Evolutionary conservation across 2,888 invertebrate species (phyloP).

Genomic region (Macrosoma leucophasiata): DNA sequence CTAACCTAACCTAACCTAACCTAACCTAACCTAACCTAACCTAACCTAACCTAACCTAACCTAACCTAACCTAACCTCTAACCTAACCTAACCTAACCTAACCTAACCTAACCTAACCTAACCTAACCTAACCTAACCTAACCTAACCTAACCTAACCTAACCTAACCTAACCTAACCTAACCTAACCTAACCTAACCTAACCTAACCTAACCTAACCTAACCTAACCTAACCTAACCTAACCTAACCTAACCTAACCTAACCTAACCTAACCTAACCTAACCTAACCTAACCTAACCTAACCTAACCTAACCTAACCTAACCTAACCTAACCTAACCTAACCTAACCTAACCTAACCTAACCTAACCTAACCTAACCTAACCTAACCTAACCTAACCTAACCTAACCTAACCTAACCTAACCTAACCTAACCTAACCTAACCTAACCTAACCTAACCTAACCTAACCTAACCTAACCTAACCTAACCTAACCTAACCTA

Average conservation of each 20-base stretch:
- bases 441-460: conserved; percentile 15
- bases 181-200: conserved; percentile 15
- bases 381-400: conserved; percentile 18
- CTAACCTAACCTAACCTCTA: too few species aligned
- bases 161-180: conserved; percentile 20
- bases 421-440: conserved; percentile 18
- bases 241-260: conserved; percentile 18
- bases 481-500: conserved; percentile 17
- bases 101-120: conserved; percentile 16
- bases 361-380: conserved; percentile 19
- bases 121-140: conserved; percentile 17
- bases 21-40: conserved; percentile 20
- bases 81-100: conserved; percentile 15
- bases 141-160: conserved; percentile 16
- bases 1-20: too few species aligned
- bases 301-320: conserved; percentile 16
- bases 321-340: conserved; percentile 18
- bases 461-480: conserved; percentile 14
- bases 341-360: conserved; percentile 19
- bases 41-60: conserved; percentile 18
- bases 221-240: conserved; percentile 18
- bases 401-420: conserved; percentile 18
- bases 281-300: conserved; percentile 17
- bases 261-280: conserved; percentile 16
- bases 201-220: conserved; percentile 18